A percentile compares a stretch with the other conserved stretches of the same genome.
phyloP scores from a whole-genome alignment of 2,888 invertebrate genomes.

The Orchesella flavescens region DNA sequence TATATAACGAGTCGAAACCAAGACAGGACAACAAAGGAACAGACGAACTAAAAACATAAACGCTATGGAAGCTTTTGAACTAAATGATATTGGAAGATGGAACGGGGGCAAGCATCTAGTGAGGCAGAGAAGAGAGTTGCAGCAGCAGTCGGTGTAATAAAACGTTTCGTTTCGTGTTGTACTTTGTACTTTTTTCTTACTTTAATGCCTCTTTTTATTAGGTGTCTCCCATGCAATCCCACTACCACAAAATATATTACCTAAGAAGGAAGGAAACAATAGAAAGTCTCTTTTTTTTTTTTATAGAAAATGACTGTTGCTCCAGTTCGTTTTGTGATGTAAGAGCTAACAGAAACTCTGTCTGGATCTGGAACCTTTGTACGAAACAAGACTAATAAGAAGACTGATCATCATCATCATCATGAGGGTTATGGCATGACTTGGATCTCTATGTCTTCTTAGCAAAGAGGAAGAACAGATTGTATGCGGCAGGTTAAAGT shows the following conservation, averaged over 20 bases:
- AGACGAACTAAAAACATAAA: background rate
- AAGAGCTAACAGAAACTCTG: background rate
- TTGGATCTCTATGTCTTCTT: too few relatives aligned
- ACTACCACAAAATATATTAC: background rate
- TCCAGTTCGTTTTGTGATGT: background rate
- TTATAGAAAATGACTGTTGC: constrained; percentile 16
- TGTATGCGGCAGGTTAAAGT: constrained; percentile 43
- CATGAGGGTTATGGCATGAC: background rate
- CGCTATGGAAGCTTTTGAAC: background rate
- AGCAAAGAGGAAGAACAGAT: constrained; percentile 32
- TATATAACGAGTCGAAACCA: background rate
- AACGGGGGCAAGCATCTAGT: background rate
- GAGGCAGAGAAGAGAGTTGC: background rate
- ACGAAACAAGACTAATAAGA: too few relatives aligned
- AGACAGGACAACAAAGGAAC: background rate
- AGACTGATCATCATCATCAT: constrained; percentile 10
- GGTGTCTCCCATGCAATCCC: constrained; percentile 45
- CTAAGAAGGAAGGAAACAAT: background rate
- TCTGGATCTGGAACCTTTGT: constrained; percentile 19
- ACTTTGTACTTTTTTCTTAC: background rate
- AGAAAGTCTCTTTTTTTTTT: background rate
- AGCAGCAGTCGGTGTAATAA: constrained; percentile 7
- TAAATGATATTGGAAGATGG: background rate
- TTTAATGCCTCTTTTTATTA: constrained; percentile 50
- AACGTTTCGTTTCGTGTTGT: constrained; percentile 16